Evolutionary conservation across 2,888 invertebrate genomes (phyloP).

Genomic region (Pimpla rufipes): DNA sequence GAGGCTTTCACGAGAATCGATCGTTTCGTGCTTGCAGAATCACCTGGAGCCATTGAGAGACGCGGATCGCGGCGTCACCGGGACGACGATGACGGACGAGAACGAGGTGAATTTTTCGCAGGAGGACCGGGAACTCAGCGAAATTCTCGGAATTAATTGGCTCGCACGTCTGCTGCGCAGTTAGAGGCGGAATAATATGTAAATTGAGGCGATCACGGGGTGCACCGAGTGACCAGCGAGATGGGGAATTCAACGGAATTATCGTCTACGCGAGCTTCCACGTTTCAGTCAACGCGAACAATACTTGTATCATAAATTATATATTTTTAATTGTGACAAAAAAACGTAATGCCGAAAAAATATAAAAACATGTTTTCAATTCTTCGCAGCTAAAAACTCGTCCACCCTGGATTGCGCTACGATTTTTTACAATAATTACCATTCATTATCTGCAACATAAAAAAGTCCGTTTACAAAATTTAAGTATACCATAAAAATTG

Average conservation of each 20-base stretch:
- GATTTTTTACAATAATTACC: background rate
- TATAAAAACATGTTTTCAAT: too few relatives aligned
- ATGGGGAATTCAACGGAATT: background rate
- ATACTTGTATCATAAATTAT: background rate
- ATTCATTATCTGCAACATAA: background rate
- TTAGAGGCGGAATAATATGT: background rate
- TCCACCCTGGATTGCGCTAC: too few relatives aligned
- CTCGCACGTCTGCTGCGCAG: slow-evolving; percentile 55
- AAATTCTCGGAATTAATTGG: slow-evolving; percentile 63
- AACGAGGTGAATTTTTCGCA: slow-evolving; percentile 60
- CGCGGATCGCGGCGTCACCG: slow-evolving; percentile 25
- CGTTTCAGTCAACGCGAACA: background rate
- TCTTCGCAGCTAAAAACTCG: too few relatives aligned
- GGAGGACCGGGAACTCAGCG: slow-evolving; percentile 44
- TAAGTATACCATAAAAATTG: too few relatives aligned
- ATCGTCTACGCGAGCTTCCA: background rate
- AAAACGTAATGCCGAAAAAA: background rate
- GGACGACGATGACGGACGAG: slow-evolving; percentile 44
- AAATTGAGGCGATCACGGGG: background rate
- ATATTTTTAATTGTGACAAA: background rate
- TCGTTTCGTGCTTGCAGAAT: slow-evolving; percentile 51
- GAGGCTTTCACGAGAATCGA: background rate
- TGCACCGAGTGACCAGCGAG: background rate
- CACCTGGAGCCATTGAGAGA: slow-evolving; percentile 23
- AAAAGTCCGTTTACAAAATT: too few relatives aligned